phyloP scores from a whole-genome alignment of 2,888 invertebrate species.

The Oscheius myriophilus region DNA sequence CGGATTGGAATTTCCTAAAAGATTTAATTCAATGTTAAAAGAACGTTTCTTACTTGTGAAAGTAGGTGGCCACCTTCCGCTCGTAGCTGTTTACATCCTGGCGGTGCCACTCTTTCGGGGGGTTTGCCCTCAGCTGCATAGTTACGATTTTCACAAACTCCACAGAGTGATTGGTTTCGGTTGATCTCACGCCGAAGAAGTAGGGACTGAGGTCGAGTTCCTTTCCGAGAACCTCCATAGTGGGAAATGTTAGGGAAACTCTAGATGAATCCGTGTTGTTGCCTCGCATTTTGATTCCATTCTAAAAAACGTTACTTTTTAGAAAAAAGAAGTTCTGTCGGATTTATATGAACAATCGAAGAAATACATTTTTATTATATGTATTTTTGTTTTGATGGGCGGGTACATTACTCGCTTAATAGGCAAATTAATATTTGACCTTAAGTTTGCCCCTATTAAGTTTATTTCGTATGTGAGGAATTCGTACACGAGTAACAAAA shows the following conservation, averaged over 20 bases:
- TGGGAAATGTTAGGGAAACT: constrained; percentile 60
- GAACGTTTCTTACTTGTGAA: constrained; percentile 51
- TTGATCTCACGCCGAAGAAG: constrained; percentile 61
- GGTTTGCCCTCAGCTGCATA: constrained; percentile 61
- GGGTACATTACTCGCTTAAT: no score
- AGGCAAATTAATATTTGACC: no score
- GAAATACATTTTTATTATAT: not conserved
- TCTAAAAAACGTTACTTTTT: constrained; percentile 36
- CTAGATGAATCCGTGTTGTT: constrained; percentile 27
- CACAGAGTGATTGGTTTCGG: constrained; percentile 29
- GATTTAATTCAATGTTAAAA: no score
- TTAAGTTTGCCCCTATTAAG: no score
- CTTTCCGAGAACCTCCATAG: constrained; percentile 62
- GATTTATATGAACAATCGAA: no score
- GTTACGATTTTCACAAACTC: constrained; percentile 56
- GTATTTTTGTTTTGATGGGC: no score
- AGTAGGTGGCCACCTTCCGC: constrained; percentile 51
- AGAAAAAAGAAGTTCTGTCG: not conserved
- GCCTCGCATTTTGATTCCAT: constrained; percentile 49
- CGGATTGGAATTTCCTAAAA: constrained; percentile 55
- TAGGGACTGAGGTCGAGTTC: constrained; percentile 64
- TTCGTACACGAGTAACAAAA: no score
- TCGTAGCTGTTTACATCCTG: constrained; percentile 60
- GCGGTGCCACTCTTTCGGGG: constrained; percentile 52
- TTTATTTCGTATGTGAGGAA: no score